Conservation (phyloP, 2,113 vertebrate species). For the Scophthalmus maximus region DNA sequence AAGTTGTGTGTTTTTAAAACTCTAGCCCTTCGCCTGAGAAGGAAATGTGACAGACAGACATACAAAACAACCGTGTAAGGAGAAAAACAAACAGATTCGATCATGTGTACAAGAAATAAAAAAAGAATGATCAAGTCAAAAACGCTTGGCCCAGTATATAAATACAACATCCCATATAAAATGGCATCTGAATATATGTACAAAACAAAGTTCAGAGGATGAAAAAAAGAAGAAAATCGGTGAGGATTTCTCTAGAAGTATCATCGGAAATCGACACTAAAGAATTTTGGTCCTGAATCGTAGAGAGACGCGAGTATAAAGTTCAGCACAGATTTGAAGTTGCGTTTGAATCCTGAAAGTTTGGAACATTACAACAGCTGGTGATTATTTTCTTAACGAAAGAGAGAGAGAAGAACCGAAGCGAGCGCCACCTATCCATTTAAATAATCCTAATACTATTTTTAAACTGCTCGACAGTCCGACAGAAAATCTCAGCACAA, state of each 20-base stretch:
- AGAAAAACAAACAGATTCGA: conserved; percentile 73
- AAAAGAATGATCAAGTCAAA: conserved; percentile 82
- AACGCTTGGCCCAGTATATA: conserved; percentile 99
- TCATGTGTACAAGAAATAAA: conserved; percentile 79
- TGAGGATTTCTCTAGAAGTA: conserved; percentile 89
- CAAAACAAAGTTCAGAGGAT: conserved; percentile 90
- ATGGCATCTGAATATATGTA: conserved; percentile 98
- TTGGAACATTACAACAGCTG: conserved; percentile 96
- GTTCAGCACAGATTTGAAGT: conserved; percentile 99
- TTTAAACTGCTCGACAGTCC: conserved; percentile 94
- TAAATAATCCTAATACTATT: conserved; percentile 96
- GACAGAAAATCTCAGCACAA: conserved; percentile 94
- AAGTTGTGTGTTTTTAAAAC: conserved; percentile 89
- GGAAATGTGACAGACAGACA: conserved; percentile 86
- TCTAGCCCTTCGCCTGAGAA: conserved; percentile 99
- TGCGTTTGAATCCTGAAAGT: conserved; percentile 98
- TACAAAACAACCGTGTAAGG: conserved; percentile 83
- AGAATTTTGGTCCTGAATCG: conserved; percentile 99
- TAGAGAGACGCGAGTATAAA: conserved; percentile 84
- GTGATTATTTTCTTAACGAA: conserved; percentile 82
- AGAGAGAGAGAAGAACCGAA: conserved; percentile 91
- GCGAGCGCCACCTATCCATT: conserved; percentile 97
- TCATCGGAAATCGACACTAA: conserved; percentile 87
- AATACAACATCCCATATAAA: conserved; percentile 97
- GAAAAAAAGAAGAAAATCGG: conserved; percentile 81